Percentiles rank a stretch among this genome's conserved stretches.
phyloP scores from a whole-genome alignment of 2,888 invertebrate species.

The Hydropsyche betteni region DNA sequence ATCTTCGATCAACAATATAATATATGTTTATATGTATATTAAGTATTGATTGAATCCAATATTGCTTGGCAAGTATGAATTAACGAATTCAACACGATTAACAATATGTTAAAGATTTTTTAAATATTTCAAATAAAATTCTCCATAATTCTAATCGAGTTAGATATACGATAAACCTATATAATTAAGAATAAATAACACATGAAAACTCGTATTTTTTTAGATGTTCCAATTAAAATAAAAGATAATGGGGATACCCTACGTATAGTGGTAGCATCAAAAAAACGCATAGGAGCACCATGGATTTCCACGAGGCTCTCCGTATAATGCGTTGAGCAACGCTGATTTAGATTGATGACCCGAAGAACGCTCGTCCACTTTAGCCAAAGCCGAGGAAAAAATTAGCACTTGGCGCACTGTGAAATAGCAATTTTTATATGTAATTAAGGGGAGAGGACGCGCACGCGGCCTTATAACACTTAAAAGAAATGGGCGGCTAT shows the following conservation, averaged over 20 bases:
- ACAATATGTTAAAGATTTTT: no score
- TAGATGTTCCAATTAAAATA: no score
- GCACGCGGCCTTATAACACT: constrained; percentile 40
- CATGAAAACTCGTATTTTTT: no score
- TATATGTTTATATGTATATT: no score
- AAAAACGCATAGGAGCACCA: not conserved
- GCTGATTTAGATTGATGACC: constrained; percentile 44
- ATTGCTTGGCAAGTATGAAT: no score
- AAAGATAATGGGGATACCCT: not conserved
- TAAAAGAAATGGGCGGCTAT: constrained; percentile 36
- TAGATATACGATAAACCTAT: no score
- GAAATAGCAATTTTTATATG: constrained; percentile 43
- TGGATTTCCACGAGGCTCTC: not conserved
- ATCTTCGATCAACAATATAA: no score
- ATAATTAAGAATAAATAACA: no score
- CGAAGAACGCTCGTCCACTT: constrained; percentile 34
- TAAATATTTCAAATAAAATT: no score
- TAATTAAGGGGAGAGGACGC: constrained; percentile 36
- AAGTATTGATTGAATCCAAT: no score
- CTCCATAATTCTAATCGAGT: no score
- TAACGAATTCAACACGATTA: no score
- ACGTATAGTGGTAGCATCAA: constrained; percentile 37
- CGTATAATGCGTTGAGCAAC: constrained; percentile 37
- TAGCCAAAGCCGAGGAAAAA: constrained; percentile 8
- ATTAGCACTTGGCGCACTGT: constrained; percentile 38